Base-by-base conservation (phyloP, 2,888 invertebrate genomes). In the Eupithecia centaureata region DNA sequence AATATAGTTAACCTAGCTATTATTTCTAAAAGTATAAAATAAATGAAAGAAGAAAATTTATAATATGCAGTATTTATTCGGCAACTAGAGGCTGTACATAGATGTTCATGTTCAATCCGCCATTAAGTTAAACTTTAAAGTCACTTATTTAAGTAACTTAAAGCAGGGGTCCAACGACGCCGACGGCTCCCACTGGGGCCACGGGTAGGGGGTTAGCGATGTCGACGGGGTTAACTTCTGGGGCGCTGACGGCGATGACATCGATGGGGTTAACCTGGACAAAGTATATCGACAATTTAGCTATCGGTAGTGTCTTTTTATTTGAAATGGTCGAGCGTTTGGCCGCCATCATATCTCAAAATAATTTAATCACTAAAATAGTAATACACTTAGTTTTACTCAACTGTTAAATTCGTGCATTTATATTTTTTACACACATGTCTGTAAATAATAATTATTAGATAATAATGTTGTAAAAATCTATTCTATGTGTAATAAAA, bases 161-260 rank as follows among this genome's bases (percentile, higher is more conserved):
- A 60, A 75, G 35, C 22, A 74, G 51, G 30, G 72, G 72, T 72
- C 73, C 76, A 22, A 70, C 72, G 7, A 73, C 61, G 10, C 64
- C 59, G 38, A 70, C 68, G 47, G 68, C 74, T 7, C 72, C 76
- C 1, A 64, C 75, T 7, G 73, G 70, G 51, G 73, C 72, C n/a
- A 74, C 69, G 25, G 79, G 78, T 0, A 71, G 62, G 52, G 76
- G 32, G 52, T 66, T 70, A 4, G 75, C 47, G 28, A 72, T 27
- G 58, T 80, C 81, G 15, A 76, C 42, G 67, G 79, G 77, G 75
- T 78, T 79, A 15, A 73, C 35, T 54, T 77, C 76, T 32, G 78
- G 78, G 51, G 77, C 72, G 57, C 72, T 57, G 35, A 78, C 65
- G 57, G 77, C 75, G 15, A 77, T 71, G 5, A 78, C 73, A 63